Conservation (phyloP, 2,113 vertebrate species). For the Fukomys damarensis region DNA sequence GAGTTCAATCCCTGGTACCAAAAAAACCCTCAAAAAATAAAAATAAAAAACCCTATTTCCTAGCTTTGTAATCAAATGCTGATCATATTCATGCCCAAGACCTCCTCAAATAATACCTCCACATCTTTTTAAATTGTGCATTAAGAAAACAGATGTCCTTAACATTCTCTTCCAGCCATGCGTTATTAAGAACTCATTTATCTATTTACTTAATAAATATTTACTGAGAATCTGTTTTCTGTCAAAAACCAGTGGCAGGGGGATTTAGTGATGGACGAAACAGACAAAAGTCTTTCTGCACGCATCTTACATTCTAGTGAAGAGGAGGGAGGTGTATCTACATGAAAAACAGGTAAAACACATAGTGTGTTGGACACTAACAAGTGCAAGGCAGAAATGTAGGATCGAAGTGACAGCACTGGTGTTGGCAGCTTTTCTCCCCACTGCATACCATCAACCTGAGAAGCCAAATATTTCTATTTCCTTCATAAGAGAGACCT, state of each 20-base stretch:
- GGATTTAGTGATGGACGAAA: not conserved
- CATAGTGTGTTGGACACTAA: not conserved
- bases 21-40: too few relatives aligned
- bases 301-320: not conserved
- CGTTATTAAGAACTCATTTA: not conserved
- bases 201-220: not conserved
- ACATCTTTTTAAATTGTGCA: not conserved
- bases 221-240: not conserved
- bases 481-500: not conserved
- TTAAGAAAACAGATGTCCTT: conserved; percentile 7
- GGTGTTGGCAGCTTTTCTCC: not conserved
- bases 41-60: too few relatives aligned
- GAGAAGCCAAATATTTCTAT: not conserved
- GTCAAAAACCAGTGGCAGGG: not conserved
- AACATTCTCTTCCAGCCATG: not conserved
- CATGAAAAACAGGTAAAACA: not conserved
- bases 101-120: not conserved
- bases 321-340: too few relatives aligned
- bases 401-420: not conserved
- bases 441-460: not conserved
- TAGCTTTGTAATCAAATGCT: not conserved
- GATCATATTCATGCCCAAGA: not conserved
- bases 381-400: not conserved
- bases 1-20: too few relatives aligned
- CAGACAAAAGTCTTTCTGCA: not conserved